Percentiles rank a stretch among this genome's conserved stretches.
phyloP scores from a whole-genome alignment of 2,888 invertebrate genomes.

The Epinotia bilunana region DNA sequence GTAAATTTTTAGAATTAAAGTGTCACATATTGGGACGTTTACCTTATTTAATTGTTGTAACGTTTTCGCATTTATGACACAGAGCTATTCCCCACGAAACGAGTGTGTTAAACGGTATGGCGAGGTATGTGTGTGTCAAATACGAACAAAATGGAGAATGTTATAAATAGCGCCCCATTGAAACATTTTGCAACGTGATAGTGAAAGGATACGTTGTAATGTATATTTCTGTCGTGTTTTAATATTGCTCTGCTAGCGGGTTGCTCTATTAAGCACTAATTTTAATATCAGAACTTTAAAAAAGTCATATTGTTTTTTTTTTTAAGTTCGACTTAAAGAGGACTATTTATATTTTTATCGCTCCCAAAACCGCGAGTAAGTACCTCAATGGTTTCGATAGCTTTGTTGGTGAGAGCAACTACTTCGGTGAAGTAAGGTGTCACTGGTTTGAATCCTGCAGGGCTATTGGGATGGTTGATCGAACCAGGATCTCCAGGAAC shows the following conservation, averaged over 20 bases:
- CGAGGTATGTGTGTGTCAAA: slow-evolving; percentile 21
- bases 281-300: not conserved
- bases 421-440: too few species aligned
- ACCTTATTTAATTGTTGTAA: too few species aligned
- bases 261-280: not conserved
- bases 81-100: not conserved
- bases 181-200: slow-evolving; percentile 60
- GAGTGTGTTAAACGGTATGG: slow-evolving; percentile 17
- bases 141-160: slow-evolving; percentile 32
- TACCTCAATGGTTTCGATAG: not conserved
- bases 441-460: too few species aligned
- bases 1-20: too few species aligned
- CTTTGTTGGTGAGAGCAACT: not conserved
- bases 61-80: not conserved
- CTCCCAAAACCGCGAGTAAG: not conserved
- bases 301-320: too few species aligned
- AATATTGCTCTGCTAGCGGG: slow-evolving; percentile 46
- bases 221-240: slow-evolving; percentile 58
- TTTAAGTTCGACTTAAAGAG: not conserved
- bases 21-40: too few species aligned
- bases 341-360: too few species aligned
- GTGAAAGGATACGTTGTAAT: slow-evolving; percentile 69
- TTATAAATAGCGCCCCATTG: slow-evolving; percentile 46
- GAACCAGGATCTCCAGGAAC: too few species aligned
- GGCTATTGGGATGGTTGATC: too few species aligned